Percentiles rank a stretch among this genome's conserved stretches.
Evolutionary conservation across 2,888 invertebrate genomes (phyloP).

Genomic region (Ceraclea dissimilis): DNA sequence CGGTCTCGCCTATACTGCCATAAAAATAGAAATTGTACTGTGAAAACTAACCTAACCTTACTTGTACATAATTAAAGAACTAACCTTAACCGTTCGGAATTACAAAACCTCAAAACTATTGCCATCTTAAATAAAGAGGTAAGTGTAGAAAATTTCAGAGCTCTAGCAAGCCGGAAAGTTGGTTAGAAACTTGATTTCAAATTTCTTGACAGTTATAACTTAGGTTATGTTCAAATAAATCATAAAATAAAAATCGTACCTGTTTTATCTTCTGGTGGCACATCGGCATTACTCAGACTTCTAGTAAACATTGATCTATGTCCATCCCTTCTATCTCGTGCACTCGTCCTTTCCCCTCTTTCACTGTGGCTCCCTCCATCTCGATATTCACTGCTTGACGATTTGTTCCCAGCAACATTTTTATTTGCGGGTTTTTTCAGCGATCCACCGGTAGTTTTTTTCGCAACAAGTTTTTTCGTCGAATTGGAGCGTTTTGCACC

Average conservation of each 20-base stretch:
- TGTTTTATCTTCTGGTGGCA: constrained; percentile 77
- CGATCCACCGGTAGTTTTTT: constrained; percentile 27
- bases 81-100: too few species aligned
- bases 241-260: constrained; percentile 37
- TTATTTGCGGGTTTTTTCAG: constrained; percentile 29
- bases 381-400: constrained; percentile 53
- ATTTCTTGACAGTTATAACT: too few species aligned
- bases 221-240: too few species aligned
- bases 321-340: constrained; percentile 51
- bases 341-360: constrained; percentile 39
- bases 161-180: too few species aligned
- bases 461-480: constrained; percentile 32
- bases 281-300: constrained; percentile 75
- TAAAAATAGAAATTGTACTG: too few species aligned
- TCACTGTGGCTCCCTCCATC: constrained; percentile 24
- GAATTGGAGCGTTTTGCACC: constrained; percentile 29
- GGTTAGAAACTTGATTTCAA: too few species aligned
- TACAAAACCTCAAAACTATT: too few species aligned
- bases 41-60: too few species aligned
- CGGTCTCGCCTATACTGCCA: too few species aligned
- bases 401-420: constrained; percentile 28
- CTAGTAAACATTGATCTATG: constrained; percentile 59
- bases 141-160: too few species aligned
- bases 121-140: too few species aligned
- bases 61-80: too few species aligned